Conservation (phyloP, 2,113 vertebrate species). For the Rhabdornis inornatus region DNA sequence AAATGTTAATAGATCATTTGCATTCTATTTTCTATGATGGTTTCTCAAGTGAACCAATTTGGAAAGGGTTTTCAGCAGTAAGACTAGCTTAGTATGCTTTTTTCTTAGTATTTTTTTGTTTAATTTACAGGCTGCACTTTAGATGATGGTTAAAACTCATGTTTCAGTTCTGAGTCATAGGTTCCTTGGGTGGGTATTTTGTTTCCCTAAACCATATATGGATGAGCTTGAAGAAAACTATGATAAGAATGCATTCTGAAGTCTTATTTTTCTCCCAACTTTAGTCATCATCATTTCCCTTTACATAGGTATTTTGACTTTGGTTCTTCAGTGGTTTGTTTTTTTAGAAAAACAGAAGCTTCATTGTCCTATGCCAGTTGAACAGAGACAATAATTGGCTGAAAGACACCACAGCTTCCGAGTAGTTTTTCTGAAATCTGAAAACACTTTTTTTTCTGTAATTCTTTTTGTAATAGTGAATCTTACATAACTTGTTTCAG, state of each 20-base stretch:
- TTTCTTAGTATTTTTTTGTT: not conserved
- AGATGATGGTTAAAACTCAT: slow-evolving; percentile 6
- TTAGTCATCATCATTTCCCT: not conserved
- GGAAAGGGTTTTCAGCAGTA: not conserved
- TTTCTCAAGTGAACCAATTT: not conserved
- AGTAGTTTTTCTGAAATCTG: not conserved
- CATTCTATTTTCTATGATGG: not conserved
- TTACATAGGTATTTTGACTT: slow-evolving; percentile 11
- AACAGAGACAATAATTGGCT: not conserved
- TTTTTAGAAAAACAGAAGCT: not conserved
- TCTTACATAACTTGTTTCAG: not conserved
- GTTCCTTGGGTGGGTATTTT: not conserved
- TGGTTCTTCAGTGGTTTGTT: not conserved
- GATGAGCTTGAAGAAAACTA: slow-evolving; percentile 30
- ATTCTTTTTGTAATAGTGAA: not conserved
- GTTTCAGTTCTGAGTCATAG: not conserved
- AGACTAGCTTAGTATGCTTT: not conserved
- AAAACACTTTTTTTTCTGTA: not conserved
- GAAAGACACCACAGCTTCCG: not conserved
- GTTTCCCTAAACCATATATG: slow-evolving; percentile 35
- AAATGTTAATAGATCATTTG: not conserved
- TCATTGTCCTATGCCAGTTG: not conserved
- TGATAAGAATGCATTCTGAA: slow-evolving; percentile 29
- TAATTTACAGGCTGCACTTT: not conserved
- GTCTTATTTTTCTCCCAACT: not conserved